These are phyloP conservation scores for Ooceraea biroi DNA, from an alignment of 1,140 invertebrate genomes.

Conservation along the genomic window DNA sequence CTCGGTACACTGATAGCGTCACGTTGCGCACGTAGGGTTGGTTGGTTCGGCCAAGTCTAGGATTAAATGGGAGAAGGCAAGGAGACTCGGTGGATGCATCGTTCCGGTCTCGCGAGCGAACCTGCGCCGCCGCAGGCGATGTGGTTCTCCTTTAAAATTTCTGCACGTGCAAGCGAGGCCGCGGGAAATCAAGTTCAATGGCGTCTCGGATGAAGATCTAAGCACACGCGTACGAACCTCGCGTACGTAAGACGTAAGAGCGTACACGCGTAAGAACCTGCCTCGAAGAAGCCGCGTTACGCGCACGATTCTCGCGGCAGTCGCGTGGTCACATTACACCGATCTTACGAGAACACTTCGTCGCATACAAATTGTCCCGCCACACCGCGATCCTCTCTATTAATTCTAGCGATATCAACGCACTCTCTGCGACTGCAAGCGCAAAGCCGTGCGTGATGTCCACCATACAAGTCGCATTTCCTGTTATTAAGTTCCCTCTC, in stretches of 20 bases:
- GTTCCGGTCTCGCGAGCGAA: constrained; percentile 51
- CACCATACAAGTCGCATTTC: constrained; percentile 1
- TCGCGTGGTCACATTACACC: constrained; percentile 6
- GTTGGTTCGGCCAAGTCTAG: constrained; percentile 34
- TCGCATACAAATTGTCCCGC: constrained; percentile 31
- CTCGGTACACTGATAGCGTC: not conserved
- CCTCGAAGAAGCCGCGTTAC: constrained; percentile 26
- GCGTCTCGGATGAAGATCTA: constrained; percentile 71
- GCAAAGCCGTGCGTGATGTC: constrained; percentile 18
- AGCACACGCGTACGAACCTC: constrained; percentile 46
- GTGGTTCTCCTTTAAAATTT: constrained; percentile 71
- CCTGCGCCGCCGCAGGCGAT: constrained; percentile 68
- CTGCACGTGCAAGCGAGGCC: constrained; percentile 68
- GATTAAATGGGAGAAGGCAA: constrained; percentile 32
- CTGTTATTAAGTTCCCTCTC: constrained; percentile 20
- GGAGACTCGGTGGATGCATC: constrained; percentile 1
- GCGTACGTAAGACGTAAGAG: constrained; percentile 10
- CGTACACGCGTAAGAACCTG: constrained; percentile 30
- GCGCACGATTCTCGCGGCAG: constrained; percentile 6
- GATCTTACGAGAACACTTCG: not conserved
- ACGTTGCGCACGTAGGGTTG: not conserved
- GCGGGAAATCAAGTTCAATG: constrained; percentile 79
- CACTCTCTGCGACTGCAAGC: constrained; percentile 6
- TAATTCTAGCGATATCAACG: constrained; percentile 10
- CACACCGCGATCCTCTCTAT: not conserved